Evolutionary conservation across 1,140 invertebrate species (phyloP).

Genomic region (Aphaenogaster rudis): DNA sequence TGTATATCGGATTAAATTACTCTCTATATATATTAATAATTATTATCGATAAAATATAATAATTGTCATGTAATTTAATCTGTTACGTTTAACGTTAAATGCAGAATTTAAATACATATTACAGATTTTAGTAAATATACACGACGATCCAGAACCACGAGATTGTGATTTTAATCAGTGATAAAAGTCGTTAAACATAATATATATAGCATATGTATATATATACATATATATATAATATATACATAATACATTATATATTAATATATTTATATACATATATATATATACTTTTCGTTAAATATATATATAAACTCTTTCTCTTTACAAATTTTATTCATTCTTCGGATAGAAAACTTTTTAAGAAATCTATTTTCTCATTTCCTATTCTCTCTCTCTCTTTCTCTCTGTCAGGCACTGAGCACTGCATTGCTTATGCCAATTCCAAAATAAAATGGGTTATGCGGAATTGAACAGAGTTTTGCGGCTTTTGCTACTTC

Average conservation of each 20-base stretch:
- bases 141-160: neutral
- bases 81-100: neutral
- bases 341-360: neutral
- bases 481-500: conserved; percentile 37
- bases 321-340: conserved; percentile 1
- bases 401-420: neutral
- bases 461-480: conserved; percentile 25
- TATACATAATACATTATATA: neutral
- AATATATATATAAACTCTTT: neutral
- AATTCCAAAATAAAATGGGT: conserved; percentile 39
- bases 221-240: neutral
- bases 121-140: neutral
- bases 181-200: neutral
- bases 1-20: neutral
- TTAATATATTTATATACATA: neutral
- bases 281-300: neutral
- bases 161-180: neutral
- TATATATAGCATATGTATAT: neutral
- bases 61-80: neutral
- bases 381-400: neutral
- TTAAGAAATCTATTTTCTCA: neutral
- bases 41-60: conserved; percentile 6
- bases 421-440: conserved; percentile 32
- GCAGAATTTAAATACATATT: neutral
- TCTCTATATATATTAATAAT: neutral